Percentiles rank a stretch among this genome's conserved stretches.
phyloP scores from a whole-genome alignment of 2,888 invertebrate species.

The Elegia similella region DNA sequence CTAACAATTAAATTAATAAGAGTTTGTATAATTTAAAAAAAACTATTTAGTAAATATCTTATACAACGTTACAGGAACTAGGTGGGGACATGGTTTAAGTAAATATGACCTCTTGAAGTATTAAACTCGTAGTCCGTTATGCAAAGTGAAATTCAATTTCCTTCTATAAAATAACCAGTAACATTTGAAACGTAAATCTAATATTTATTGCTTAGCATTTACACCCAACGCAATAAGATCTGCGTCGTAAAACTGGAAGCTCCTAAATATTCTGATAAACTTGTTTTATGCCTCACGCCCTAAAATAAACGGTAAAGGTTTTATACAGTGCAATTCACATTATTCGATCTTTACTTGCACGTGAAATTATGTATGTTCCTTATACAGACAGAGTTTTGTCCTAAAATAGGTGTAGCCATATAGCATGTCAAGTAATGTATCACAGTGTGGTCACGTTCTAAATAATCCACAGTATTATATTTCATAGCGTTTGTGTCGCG shows the following conservation, averaged over 20 bases:
- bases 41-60: too few species aligned
- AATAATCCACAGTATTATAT: constrained; percentile 68
- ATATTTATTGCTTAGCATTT: constrained; percentile 19
- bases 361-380: neutral
- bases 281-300: constrained; percentile 22
- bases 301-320: constrained; percentile 17
- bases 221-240: constrained; percentile 24
- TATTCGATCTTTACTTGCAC: constrained; percentile 11
- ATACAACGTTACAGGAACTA: too few species aligned
- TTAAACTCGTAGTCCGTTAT: neutral
- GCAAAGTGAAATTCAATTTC: constrained; percentile 12
- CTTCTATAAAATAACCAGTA: constrained; percentile 15
- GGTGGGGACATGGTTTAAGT: neutral
- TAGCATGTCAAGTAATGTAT: constrained; percentile 50
- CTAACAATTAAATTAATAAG: neutral
- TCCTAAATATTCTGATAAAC: constrained; percentile 29
- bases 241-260: constrained; percentile 34
- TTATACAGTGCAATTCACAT: constrained; percentile 15
- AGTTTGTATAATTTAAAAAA: too few species aligned
- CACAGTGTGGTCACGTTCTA: constrained; percentile 66
- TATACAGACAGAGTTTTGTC: constrained; percentile 28
- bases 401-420: constrained; percentile 42
- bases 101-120: neutral
- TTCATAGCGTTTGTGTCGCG: constrained; percentile 59
- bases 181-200: constrained; percentile 11